Evolutionary conservation across 2,888 invertebrate species (phyloP).

Genomic region (Rambutsinella grinnellia): DNA sequence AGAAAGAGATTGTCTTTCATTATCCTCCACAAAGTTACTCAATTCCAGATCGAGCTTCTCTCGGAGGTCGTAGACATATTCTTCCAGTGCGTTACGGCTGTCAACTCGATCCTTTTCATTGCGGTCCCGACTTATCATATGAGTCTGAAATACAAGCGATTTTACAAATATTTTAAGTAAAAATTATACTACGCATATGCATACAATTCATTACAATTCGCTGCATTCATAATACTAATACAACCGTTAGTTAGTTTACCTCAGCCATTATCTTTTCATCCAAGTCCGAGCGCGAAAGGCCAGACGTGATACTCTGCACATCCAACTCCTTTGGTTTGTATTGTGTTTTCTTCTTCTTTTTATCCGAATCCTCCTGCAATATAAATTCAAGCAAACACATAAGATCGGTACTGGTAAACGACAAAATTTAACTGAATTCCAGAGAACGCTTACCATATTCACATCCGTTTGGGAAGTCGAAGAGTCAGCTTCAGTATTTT

Average conservation of each 20-base stretch:
- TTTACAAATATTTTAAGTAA: too few relatives aligned
- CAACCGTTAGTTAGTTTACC: too few relatives aligned
- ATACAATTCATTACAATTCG: not conserved
- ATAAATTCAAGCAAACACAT: not conserved
- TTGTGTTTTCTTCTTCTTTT: slow-evolving; percentile 78
- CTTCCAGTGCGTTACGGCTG: slow-evolving; percentile 96
- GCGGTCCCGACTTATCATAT: slow-evolving; percentile 87
- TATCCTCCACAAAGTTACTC: slow-evolving; percentile 81
- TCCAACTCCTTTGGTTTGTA: slow-evolving; percentile 88
- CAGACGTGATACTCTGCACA: slow-evolving; percentile 82
- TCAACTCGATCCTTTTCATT: slow-evolving; percentile 96
- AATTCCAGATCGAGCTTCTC: slow-evolving; percentile 87
- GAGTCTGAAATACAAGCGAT: slow-evolving; percentile 72
- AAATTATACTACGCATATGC: not conserved
- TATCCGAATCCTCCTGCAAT: slow-evolving; percentile 70
- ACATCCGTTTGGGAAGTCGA: not conserved
- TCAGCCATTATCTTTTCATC: slow-evolving; percentile 84
- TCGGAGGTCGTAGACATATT: slow-evolving; percentile 97
- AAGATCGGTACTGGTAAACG: not conserved
- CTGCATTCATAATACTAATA: not conserved
- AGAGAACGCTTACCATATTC: slow-evolving; percentile 31
- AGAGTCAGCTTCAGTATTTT: slow-evolving; percentile 68
- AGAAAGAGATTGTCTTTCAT: slow-evolving; percentile 77
- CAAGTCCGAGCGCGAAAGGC: slow-evolving; percentile 79
- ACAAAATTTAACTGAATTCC: not conserved